Base-by-base conservation (phyloP, 2,888 invertebrate genomes). In the Cryptocheilus praepositus region DNA sequence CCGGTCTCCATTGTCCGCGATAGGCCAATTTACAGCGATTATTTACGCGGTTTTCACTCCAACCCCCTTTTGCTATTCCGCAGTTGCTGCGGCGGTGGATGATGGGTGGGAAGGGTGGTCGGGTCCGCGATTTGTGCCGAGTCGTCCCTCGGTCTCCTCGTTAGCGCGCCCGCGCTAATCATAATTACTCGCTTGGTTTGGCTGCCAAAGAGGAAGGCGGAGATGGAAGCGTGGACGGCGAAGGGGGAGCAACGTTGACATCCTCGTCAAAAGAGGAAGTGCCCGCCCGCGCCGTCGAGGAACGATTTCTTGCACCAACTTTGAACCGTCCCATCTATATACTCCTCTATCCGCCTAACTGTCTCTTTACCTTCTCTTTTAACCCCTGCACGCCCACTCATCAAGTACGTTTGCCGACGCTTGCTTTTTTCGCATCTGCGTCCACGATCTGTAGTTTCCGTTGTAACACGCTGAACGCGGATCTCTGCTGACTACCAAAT, bases 1-100 rank as follows among this genome's bases (percentile, higher is more conserved):
- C 7, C 53, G 13, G 21, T 22, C 21, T 51, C 54, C 36, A 61
- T 28, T 74, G 69, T 76, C 25, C 64, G 56, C 16, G 56, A 46
- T 55, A 16, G 65, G 62, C 71, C 80, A 80, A 80, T 80, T 80
- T 80, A 73, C 70, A 71, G 16, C 69, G 65, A 76, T 78, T 76
- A 76, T 76, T 73, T 73, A 80, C 76, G 11, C 52, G 52, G 22
- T 13, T 55, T 18, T 55, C 36, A n/a, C 43, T 55, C 19, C 36
- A 36, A 36, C 18, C 18, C 55, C 36, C 36, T 55, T 43, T 43
- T 16, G 25, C 19, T 5, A 19, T 55, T 49, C 49, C 49, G n/a
- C 49, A 49, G 18, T 49, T 21, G 56, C 19, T 13, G 43, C 44
- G 43, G 43, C 43, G 15, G 54, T 44, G 43, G 43, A 56, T 43